Percentiles rank a stretch among this genome's conserved stretches.
phyloP scores from a whole-genome alignment of 2,797 vertebrate genomes.

The Saxicola maurus region DNA sequence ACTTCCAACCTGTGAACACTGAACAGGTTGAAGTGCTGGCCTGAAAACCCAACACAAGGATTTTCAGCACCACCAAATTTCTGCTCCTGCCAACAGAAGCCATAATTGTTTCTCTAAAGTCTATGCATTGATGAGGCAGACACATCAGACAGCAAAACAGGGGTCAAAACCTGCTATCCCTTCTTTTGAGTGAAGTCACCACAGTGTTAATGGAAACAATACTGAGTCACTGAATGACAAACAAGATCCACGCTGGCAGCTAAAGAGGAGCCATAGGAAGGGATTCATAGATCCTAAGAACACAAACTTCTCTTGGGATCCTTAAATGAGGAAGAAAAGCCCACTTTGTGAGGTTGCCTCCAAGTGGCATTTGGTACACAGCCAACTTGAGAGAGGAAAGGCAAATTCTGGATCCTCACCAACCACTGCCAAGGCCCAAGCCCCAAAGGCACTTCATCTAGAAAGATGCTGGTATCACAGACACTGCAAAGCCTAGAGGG shows the following conservation, averaged over 20 bases:
- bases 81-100: background rate
- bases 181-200: background rate
- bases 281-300: background rate
- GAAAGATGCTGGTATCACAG: background rate
- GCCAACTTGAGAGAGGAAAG: background rate
- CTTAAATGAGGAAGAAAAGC: background rate
- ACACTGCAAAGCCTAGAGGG: background rate
- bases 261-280: background rate
- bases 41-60: background rate
- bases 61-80: background rate
- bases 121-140: background rate
- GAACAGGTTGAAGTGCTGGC: background rate
- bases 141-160: background rate
- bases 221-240: background rate
- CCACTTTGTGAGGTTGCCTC: background rate
- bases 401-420: background rate
- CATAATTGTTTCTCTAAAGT: background rate
- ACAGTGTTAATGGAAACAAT: background rate
- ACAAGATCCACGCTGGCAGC: background rate
- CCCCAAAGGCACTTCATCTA: background rate
- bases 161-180: background rate
- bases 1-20: background rate
- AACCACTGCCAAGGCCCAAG: background rate
- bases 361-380: fast-evolving
- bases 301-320: background rate